These are phyloP conservation scores for Anneissia japonica DNA, from an alignment of 35 echinoderm and acorn worm species.

Conservation along the genomic window DNA sequence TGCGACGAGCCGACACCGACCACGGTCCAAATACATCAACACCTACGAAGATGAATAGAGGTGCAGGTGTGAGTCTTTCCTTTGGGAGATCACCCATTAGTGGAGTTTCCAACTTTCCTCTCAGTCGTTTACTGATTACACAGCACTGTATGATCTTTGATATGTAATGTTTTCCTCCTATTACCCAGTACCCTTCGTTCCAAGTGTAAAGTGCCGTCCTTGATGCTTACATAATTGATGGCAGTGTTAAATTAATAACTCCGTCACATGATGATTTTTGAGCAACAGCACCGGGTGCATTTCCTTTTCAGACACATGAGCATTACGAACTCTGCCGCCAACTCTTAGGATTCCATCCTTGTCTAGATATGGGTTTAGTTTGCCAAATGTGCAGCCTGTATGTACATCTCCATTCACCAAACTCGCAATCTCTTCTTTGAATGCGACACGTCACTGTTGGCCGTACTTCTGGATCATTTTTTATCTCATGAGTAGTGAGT, in stretches of 20 bases:
- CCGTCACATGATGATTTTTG: not conserved
- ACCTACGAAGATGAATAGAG: not conserved
- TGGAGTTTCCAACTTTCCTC: slow-evolving; percentile 8
- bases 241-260: not conserved
- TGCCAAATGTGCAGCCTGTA: too few species aligned
- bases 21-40: slow-evolving; percentile 1
- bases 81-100: not conserved
- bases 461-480: not conserved
- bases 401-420: too few species aligned
- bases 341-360: not conserved
- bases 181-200: slow-evolving; percentile 40
- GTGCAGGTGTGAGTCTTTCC: too few species aligned
- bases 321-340: not conserved
- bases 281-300: slow-evolving; percentile 34
- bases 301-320: not conserved
- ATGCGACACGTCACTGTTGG: not conserved
- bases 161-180: slow-evolving; percentile 24
- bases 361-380: not conserved
- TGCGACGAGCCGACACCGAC: too few species aligned
- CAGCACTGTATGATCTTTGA: slow-evolving; percentile 21
- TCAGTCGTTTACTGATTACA: slow-evolving; percentile 18
- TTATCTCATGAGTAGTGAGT: too few species aligned
- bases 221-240: not conserved
- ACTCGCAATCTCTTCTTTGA: too few species aligned
- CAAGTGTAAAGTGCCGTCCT: slow-evolving; percentile 10